Base-by-base conservation (phyloP, 92 coral and sea anemone genomes). In the Palythoa caribaeorum region DNA sequence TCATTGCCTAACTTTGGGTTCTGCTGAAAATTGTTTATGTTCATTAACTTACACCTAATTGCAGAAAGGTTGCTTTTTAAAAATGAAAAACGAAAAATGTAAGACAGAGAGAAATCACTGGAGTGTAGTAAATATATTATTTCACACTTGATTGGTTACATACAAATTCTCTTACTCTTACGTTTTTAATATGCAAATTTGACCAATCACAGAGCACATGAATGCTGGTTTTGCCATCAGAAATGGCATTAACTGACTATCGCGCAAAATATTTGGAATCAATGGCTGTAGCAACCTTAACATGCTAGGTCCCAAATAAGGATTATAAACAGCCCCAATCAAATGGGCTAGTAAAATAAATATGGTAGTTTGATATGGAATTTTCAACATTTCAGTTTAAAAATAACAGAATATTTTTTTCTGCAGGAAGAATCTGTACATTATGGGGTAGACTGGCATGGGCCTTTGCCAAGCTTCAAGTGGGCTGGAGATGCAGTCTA, bases 371-470 rank as follows among this genome's bases (percentile, higher is more conserved):
- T 6, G 9, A 4, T 54, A 54, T 54, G 60, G 60, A 3, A 54
- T 54, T 54, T 7, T 54, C 12, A 71, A 71, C 11, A 73, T 73
- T 73, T 39, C 77, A 73, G 16, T 36, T 73, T 40, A 54, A 11
- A 54, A 54, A 54, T 54, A 54, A 54, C 47, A 73, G 48, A 36
- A 36, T 28, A 73, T 9, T 73, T 36, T 72, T 36, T 17, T 38
- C 48, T 38, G 15, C 77, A 73, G 89, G 89, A 86, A 21, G 83
- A 86, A 73, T 71, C 79, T 74, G 73, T 65, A 50, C 83, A 87
- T 9, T 47, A 87, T 78, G 79, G 90, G 77, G 78, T 87, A 62
- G 90, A 87, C 70, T 87, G 84, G 90, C 79, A 78, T 87, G 85
- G 85, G 37, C 90, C 85, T 44, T 59, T 48, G 73, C 90, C 90